Evolutionary conservation across 2,888 invertebrate species (phyloP).

Genomic region (Argyra leucocephala): DNA sequence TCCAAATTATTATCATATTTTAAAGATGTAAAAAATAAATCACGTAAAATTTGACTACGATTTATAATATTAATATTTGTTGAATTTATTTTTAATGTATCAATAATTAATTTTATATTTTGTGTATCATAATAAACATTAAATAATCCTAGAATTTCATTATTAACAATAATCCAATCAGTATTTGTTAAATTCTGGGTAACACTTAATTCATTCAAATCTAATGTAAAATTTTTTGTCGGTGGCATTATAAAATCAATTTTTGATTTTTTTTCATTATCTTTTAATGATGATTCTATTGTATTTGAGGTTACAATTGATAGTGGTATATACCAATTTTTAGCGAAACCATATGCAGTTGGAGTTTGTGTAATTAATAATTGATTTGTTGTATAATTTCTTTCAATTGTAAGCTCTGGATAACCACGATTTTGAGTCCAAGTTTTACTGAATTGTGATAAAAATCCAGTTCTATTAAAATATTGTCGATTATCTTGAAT

Average conservation of each 20-base stretch:
- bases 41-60: constrained; percentile 77
- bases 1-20: constrained; percentile 49
- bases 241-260: constrained; percentile 37
- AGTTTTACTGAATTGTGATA: constrained; percentile 48
- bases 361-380: constrained; percentile 49
- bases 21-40: constrained; percentile 53
- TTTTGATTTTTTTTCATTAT: constrained; percentile 21
- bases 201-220: constrained; percentile 29
- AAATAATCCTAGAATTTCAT: constrained; percentile 45
- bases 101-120: constrained; percentile 57
- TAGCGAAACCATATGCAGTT: constrained; percentile 24
- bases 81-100: constrained; percentile 53
- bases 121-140: constrained; percentile 59
- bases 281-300: constrained; percentile 14
- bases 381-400: constrained; percentile 45
- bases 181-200: constrained; percentile 24
- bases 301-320: constrained; percentile 34
- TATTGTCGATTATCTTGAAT: constrained; percentile 26
- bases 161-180: constrained; percentile 41
- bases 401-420: constrained; percentile 48
- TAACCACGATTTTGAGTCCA: constrained; percentile 56
- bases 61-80: constrained; percentile 62
- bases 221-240: constrained; percentile 28
- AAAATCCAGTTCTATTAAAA: constrained; percentile 23
- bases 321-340: constrained; percentile 38